These are phyloP conservation scores for Clepsis dumicolana DNA, from an alignment of 2,888 invertebrate genomes.

Conservation along the genomic window DNA sequence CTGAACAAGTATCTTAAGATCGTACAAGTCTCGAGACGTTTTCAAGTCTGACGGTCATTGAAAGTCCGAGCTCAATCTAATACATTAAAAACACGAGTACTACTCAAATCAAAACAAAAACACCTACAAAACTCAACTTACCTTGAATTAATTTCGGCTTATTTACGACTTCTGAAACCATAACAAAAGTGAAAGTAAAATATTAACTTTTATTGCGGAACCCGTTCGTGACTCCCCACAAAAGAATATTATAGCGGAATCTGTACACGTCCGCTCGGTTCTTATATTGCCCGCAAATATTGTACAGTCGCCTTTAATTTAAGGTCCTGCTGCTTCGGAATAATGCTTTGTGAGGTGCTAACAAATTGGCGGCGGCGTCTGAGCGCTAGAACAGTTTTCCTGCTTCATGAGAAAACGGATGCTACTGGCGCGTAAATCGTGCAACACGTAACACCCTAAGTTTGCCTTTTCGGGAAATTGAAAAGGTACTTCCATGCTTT, in stretches of 20 bases:
- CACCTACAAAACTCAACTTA: background rate
- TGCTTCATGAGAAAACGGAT: slow-evolving; percentile 31
- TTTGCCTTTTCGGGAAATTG: no score
- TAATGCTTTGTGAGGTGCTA: slow-evolving; percentile 76
- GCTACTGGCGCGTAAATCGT: slow-evolving; percentile 15
- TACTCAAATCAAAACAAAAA: background rate
- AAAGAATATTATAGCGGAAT: slow-evolving; percentile 31
- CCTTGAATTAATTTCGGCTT: background rate
- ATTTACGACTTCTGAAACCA: slow-evolving; percentile 11
- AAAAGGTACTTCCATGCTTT: no score
- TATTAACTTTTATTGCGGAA: slow-evolving; percentile 34
- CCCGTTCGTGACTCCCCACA: slow-evolving; percentile 26
- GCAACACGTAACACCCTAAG: slow-evolving; percentile 5
- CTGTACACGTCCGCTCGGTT: slow-evolving; percentile 39
- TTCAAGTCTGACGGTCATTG: no score
- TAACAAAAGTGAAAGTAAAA: slow-evolving; percentile 28
- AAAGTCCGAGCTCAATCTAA: no score
- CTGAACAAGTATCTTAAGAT: no score
- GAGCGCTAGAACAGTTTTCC: slow-evolving; percentile 46
- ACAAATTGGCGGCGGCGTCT: slow-evolving; percentile 72
- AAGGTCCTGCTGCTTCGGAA: slow-evolving; percentile 59
- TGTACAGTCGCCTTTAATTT: slow-evolving; percentile 70
- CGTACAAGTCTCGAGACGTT: no score
- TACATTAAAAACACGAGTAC: background rate
- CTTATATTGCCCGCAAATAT: slow-evolving; percentile 56